A percentile compares a stretch with the other conserved stretches of the same genome.
These are phyloP conservation scores for Sylvietta virens DNA, from an alignment of 2,113 vertebrate genomes.

Conservation along the genomic window DNA sequence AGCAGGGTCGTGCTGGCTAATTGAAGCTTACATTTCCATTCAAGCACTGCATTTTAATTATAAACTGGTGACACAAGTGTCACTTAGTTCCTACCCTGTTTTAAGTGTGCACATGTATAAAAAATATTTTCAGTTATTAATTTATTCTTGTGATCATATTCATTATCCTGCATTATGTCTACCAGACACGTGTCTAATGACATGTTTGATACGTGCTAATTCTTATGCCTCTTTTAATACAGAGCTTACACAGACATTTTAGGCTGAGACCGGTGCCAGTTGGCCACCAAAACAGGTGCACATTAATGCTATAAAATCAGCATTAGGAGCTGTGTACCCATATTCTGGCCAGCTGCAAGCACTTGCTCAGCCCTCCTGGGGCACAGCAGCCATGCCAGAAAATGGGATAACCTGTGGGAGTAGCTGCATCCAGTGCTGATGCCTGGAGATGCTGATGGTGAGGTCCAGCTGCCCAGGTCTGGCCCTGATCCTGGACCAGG, in stretches of 20 bases:
- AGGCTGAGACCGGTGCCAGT: not conserved
- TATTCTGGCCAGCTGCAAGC: slow-evolving; percentile 47
- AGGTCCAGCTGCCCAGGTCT: not conserved
- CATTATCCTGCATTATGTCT: slow-evolving; percentile 54
- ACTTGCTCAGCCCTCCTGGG: not conserved
- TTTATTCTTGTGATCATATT: slow-evolving; percentile 46
- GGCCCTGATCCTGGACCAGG: not conserved
- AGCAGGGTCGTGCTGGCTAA: slow-evolving; percentile 69
- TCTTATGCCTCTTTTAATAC: slow-evolving; percentile 31
- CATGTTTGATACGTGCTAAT: slow-evolving; percentile 53
- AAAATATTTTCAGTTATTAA: slow-evolving; percentile 58
- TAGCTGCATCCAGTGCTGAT: not conserved
- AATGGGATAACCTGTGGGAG: slow-evolving; percentile 1
- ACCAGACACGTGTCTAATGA: slow-evolving; percentile 59
- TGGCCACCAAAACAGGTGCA: slow-evolving; percentile 37
- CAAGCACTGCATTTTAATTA: slow-evolving; percentile 65
- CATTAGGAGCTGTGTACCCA: not conserved
- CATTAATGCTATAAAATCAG: not conserved
- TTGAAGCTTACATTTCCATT: slow-evolving; percentile 70
- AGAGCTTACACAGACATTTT: slow-evolving; percentile 13
- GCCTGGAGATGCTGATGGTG: not conserved
- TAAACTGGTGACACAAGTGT: slow-evolving; percentile 71
- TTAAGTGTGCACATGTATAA: slow-evolving; percentile 51
- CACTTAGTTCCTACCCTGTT: slow-evolving; percentile 43
- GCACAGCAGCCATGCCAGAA: not conserved